phyloP scores from a whole-genome alignment of 2,797 vertebrate genomes.

The Sebastes hubbsi region DNA sequence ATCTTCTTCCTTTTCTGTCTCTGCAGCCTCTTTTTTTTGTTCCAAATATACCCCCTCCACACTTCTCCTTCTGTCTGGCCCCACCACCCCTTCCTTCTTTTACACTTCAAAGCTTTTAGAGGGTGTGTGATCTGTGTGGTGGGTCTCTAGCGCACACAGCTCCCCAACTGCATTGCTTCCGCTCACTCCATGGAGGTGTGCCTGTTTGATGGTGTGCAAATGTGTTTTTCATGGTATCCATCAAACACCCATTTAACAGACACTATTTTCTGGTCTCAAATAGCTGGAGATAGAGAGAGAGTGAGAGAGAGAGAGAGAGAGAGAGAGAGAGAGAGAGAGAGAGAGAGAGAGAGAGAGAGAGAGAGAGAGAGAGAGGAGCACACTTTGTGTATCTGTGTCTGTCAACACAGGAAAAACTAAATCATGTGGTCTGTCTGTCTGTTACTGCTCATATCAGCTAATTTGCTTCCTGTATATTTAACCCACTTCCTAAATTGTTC shows the following conservation, averaged over 20 bases:
- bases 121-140: slow-evolving; percentile 69
- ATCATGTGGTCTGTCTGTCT: slow-evolving; percentile 8
- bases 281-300: not conserved
- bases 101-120: slow-evolving; percentile 65
- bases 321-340: not conserved
- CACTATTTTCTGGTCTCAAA: slow-evolving; percentile 6
- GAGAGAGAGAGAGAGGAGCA: not conserved
- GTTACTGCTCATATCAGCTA: slow-evolving; percentile 56
- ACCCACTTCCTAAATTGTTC: slow-evolving; percentile 34
- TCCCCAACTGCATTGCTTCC: slow-evolving; percentile 40
- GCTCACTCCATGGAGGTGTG: slow-evolving; percentile 39
- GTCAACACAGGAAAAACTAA: slow-evolving; percentile 26
- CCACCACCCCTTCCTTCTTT: slow-evolving; percentile 25
- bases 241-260: slow-evolving; percentile 30
- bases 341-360: not conserved
- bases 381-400: not conserved
- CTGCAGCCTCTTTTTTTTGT: slow-evolving; percentile 19
- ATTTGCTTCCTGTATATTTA: slow-evolving; percentile 51
- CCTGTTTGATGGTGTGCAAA: slow-evolving; percentile 55
- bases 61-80: slow-evolving; percentile 24
- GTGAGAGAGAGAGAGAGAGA: not conserved
- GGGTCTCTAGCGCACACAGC: slow-evolving; percentile 47
- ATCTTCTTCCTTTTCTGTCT: slow-evolving; percentile 33
- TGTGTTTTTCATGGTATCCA: slow-evolving; percentile 37
- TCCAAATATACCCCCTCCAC: slow-evolving; percentile 11